Base-by-base conservation (phyloP, 2,113 vertebrate species). In the Lycaon pictus region DNA sequence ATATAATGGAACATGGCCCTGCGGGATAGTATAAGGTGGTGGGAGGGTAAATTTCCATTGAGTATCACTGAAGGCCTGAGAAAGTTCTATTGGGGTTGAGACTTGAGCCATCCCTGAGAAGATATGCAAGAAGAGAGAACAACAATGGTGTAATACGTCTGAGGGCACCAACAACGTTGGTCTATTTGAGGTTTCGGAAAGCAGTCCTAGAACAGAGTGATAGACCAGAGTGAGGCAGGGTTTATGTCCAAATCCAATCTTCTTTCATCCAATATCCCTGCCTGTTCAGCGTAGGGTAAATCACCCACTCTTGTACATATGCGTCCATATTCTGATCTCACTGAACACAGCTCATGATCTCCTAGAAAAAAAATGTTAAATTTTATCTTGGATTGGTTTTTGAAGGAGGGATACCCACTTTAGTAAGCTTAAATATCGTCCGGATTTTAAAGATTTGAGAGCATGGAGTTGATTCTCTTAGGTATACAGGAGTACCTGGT, bases 361-460 rank as follows among this genome's bases (percentile, higher is more conserved):
- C 13, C 60, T 92, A 20, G 72, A 86, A 94, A 94, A 60, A 20
- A 10, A 65, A 71, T 88, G 35, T 92, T 80, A 84, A 72, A 69
- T 67, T 89, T 89, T 81, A 90, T 84, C 12, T 53, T 80, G 72
- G 19, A 23, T 80, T 96, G 16, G 56, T 60, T 97, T 95, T 86
- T 93, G 65, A 67, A 86, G 35, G n/a, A 79, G 37, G 37, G 29
- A 29, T 88, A 9, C 19, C 55, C 74, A n/a, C 35, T 96, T 80
- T 96, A 63, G 10, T 71, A 87, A 88, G 69, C 35, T 88, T 65
- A 83, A 93, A 91, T 80, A 88, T 22, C 11, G 11, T 71, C 35
- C 86, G 7, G 53, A 55, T 94, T 92, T 80, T 77, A 35, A 74
- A 83, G 20, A 29, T 7, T 20, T 71, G 85, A 77, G 43, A 86